These are phyloP conservation scores for Urocolius indicus DNA, from an alignment of 2,113 vertebrate species.

Conservation along the genomic window DNA sequence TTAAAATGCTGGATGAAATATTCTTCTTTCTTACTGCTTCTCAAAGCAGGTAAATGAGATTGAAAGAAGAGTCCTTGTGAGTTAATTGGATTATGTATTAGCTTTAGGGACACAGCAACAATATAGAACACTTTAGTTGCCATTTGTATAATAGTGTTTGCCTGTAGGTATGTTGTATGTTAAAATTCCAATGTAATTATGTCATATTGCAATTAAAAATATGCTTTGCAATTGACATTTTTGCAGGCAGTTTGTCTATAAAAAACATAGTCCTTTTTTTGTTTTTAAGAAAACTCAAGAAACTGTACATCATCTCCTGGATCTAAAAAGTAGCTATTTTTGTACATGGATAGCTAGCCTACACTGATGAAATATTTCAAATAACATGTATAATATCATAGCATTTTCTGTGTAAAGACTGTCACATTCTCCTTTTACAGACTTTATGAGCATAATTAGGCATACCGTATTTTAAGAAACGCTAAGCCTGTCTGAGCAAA, in stretches of 20 bases:
- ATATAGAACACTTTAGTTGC: background rate
- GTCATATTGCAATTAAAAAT: background rate
- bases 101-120: background rate
- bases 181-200: background rate
- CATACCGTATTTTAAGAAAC: constrained; percentile 23
- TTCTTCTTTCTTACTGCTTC: background rate
- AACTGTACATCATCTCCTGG: background rate
- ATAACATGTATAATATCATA: background rate
- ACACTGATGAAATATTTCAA: background rate
- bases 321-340: background rate
- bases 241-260: background rate
- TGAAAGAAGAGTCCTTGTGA: background rate
- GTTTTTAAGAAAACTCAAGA: background rate
- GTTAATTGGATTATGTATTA: constrained; percentile 9
- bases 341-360: background rate
- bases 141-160: background rate
- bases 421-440: background rate
- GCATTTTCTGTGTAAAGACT: background rate
- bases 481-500: constrained; percentile 1
- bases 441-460: background rate
- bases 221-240: background rate
- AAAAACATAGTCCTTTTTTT: background rate
- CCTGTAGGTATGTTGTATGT: background rate
- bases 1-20: background rate
- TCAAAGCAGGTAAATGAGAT: constrained; percentile 1